phyloP scores from a whole-genome alignment of 1,140 invertebrate genomes.

The Steinernema feltiae region DNA sequence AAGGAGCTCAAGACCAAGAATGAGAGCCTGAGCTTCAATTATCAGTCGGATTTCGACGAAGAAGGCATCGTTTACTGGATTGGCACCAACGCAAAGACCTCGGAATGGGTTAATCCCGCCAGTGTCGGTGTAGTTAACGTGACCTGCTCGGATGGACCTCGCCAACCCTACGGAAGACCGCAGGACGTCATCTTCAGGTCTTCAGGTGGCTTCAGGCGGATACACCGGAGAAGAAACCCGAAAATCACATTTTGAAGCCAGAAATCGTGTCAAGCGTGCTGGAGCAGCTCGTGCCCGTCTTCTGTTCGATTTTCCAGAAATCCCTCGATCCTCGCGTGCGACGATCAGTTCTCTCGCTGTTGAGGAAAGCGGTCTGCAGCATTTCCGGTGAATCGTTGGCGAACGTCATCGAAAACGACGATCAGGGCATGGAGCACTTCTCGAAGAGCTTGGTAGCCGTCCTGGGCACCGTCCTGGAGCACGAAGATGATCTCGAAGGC shows the following conservation, averaged over 20 bases:
- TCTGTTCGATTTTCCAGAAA: slow-evolving; percentile 65
- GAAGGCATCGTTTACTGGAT: slow-evolving; percentile 93
- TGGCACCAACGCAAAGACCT: slow-evolving; percentile 82
- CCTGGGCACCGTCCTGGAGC: slow-evolving; percentile 82
- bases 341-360: slow-evolving; percentile 83
- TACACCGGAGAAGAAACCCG: slow-evolving; percentile 59
- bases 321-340: slow-evolving; percentile 60
- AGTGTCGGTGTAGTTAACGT: slow-evolving; percentile 87
- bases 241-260: slow-evolving; percentile 81
- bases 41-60: slow-evolving; percentile 91
- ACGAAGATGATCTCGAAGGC: no score
- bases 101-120: slow-evolving; percentile 94
- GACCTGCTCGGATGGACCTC: slow-evolving; percentile 85
- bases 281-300: slow-evolving; percentile 78
- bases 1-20: slow-evolving; percentile 64
- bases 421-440: slow-evolving; percentile 65
- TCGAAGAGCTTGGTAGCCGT: slow-evolving; percentile 80
- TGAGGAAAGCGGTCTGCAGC: slow-evolving; percentile 79
- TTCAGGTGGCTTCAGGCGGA: no score
- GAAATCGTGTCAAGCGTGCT: slow-evolving; percentile 90
- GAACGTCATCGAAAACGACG: slow-evolving; percentile 63
- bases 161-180: slow-evolving; percentile 84
- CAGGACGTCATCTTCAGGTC: slow-evolving; percentile 93
- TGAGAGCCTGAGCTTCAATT: slow-evolving; percentile 67
- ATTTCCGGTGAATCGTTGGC: slow-evolving; percentile 73